Evolutionary conservation across 2,797 vertebrate genomes (phyloP).

Genomic region (Notoglanidium macrostoma): DNA sequence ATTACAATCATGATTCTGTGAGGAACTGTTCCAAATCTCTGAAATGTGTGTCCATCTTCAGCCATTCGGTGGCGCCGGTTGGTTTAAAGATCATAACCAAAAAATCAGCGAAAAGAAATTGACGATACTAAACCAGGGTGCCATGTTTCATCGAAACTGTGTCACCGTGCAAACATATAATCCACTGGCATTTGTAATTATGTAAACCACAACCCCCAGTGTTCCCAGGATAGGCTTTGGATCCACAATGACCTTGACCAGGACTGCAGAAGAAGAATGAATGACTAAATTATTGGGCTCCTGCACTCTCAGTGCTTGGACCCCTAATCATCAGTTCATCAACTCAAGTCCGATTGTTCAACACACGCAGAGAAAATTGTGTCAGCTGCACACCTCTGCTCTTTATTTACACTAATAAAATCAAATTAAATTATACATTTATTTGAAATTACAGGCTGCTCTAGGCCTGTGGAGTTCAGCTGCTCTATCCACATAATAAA

Average conservation of each 20-base stretch:
- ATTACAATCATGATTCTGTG: neutral
- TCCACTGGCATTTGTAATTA: neutral
- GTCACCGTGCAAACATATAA: neutral
- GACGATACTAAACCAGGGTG: neutral
- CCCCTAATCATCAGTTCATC: neutral
- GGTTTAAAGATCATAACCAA: neutral
- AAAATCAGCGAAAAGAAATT: neutral
- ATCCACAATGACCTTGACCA: neutral
- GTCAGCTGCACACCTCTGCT: neutral
- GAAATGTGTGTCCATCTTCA: neutral
- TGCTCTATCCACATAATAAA: slow-evolving; percentile 24
- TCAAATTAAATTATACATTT: slow-evolving; percentile 71
- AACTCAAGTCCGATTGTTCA: neutral
- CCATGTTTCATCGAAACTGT: neutral
- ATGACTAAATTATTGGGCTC: neutral
- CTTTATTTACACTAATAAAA: slow-evolving; percentile 3
- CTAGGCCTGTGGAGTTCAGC: neutral
- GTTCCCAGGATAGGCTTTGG: neutral
- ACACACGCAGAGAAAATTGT: neutral
- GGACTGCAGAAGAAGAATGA: neutral
- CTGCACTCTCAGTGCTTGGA: neutral
- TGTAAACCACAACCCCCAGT: neutral
- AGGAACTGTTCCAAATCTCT: neutral
- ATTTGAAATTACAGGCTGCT: slow-evolving; percentile 46
- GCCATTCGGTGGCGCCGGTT: neutral